Base-by-base conservation (phyloP, 2,797 vertebrate genomes). In the Monodelphis domestica region DNA sequence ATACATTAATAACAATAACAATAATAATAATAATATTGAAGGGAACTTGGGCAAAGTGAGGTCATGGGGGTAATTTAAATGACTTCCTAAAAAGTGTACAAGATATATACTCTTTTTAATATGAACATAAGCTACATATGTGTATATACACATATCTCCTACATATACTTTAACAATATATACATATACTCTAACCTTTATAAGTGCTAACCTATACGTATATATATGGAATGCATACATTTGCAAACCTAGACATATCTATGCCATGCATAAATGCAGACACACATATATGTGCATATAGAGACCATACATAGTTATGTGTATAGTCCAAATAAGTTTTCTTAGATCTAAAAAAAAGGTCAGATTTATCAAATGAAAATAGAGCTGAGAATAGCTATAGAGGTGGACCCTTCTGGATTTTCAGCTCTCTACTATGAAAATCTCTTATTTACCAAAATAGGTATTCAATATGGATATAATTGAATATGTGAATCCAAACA, bases 371-470 rank as follows among this genome's bases (percentile, higher is more conserved):
- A 89, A n/a, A 3, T 30, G 17, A 53, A 88, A 45, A 53, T 5
- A 53, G 24, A 12, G 12, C 12, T 52, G 14, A 15, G 28, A 52
- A 30, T 88, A 51, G 11, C 30, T 53, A 30, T 88, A 53, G 87
- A 14, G 29, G 51, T 88, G 45, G 21, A 0, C 5, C 45, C 4
- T 50, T 53, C 24, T 87, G 24, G 50, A 92, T 94, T 93, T 24
- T 50, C 87, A 92, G 63, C 2, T 6, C 17, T 38, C 88, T 45
- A 6, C 45, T 29, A 12, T 94, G 70, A 55, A 33, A 87, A 88
- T 95, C 54, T 45, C 51, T 92, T 55, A 57, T 52, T 92, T 92
- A 90, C 45, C 89, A 91, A 50, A 94, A 87, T 50, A 89, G 7
- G 3, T 63, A 94, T 53, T 10, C 91, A 92, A 87, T 50, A 53